These are phyloP conservation scores for Darevskia mixta DNA, from an alignment of 2,797 vertebrate species.

Conservation along the genomic window DNA sequence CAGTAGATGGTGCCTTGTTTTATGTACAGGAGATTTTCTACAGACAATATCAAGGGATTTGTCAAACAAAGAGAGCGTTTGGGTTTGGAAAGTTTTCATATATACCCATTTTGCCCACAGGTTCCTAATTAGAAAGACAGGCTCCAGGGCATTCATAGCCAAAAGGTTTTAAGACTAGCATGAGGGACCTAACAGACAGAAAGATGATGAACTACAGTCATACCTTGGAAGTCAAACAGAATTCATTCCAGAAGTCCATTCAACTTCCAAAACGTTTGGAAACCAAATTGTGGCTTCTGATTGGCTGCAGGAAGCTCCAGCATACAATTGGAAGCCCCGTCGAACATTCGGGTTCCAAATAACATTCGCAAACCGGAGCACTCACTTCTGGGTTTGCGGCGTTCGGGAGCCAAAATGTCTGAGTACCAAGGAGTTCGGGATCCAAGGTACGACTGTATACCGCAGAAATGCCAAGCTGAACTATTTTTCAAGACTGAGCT, in stretches of 20 bases:
- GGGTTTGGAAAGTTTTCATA: slow-evolving; percentile 55
- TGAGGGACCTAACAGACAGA: slow-evolving; percentile 33
- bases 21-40: slow-evolving; percentile 67
- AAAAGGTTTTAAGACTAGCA: slow-evolving; percentile 22
- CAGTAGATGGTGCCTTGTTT: slow-evolving; percentile 63
- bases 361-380: no score
- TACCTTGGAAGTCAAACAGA: no score
- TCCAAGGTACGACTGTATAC: no score
- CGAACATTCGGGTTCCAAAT: fast-evolving
- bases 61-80: slow-evolving; percentile 67
- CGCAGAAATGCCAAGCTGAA: not conserved
- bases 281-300: no score
- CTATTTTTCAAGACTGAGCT: not conserved
- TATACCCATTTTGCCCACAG: slow-evolving; percentile 31
- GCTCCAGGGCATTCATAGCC: slow-evolving; percentile 34
- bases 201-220: not conserved
- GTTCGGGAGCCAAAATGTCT: no score
- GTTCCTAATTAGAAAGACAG: slow-evolving; percentile 45
- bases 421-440: no score
- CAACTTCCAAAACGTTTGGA: no score
- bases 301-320: no score
- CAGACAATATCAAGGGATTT: slow-evolving; percentile 50
- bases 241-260: no score
- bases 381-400: no score
- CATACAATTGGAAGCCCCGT: no score